Evolutionary conservation across 2,888 invertebrate species (phyloP).

Genomic region (Iselma pallidipennis): DNA sequence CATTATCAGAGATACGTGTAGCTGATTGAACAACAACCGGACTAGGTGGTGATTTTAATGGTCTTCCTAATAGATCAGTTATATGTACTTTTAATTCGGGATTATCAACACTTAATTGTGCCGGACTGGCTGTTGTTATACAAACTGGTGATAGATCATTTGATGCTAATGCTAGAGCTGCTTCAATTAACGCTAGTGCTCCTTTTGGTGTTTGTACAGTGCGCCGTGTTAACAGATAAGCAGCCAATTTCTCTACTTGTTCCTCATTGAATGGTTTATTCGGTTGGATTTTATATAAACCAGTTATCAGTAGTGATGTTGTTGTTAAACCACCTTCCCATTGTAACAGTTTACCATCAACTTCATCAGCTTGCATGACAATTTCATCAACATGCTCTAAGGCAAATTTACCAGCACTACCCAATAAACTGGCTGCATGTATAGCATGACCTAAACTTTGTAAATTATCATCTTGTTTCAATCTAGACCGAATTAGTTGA

Average conservation of each 20-base stretch:
- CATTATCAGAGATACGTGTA: constrained; percentile 72
- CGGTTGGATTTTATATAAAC: constrained; percentile 59
- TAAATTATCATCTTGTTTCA: constrained; percentile 83
- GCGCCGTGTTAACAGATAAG: constrained; percentile 83
- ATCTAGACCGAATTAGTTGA: constrained; percentile 71
- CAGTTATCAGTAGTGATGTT: constrained; percentile 67
- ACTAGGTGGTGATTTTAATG: constrained; percentile 70
- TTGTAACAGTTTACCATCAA: constrained; percentile 80
- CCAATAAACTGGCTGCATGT: constrained; percentile 75
- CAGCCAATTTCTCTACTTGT: constrained; percentile 82
- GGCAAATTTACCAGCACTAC: constrained; percentile 66
- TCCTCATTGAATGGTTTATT: constrained; percentile 72
- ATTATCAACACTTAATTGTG: constrained; percentile 74
- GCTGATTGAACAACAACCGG: constrained; percentile 76
- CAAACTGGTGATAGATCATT: constrained; percentile 77
- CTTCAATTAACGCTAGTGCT: constrained; percentile 78
- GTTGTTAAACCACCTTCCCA: constrained; percentile 90
- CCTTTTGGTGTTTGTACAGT: constrained; percentile 88
- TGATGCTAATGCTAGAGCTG: constrained; percentile 62
- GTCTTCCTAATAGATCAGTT: constrained; percentile 74
- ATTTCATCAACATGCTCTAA: constrained; percentile 86
- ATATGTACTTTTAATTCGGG: constrained; percentile 74
- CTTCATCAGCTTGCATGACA: constrained; percentile 94
- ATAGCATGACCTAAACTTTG: constrained; percentile 82
- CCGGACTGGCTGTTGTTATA: constrained; percentile 77